Base-by-base conservation (phyloP, 2,888 invertebrate species). In the Xylota segnis region DNA sequence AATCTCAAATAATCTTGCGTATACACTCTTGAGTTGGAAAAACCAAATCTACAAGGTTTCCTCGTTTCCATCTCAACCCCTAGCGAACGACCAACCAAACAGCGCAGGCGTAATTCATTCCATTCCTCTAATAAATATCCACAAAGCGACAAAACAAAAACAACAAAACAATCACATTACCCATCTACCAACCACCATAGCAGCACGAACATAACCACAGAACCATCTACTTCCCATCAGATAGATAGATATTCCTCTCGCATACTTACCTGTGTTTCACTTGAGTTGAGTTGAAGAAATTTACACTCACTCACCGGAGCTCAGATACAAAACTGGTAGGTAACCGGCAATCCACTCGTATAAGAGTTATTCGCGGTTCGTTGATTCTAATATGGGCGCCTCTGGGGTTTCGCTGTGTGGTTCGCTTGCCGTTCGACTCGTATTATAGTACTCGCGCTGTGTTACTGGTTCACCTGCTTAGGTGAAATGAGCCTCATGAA, bases 401-500 rank as follows among this genome's bases (percentile, higher is more conserved):
- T 59, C 65, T 37, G 70, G 40, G 47, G 61, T 10, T 59, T n/a
- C 4, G 18, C 32, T 32, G 72, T 50, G 54, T 27, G 4, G 56
- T 54, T 40, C 27, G 63, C 27, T 76, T 59, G 45, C 16, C 40
- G 32, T 81, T 75, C n/a, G 72, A 77, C 86, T 86, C 61, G 82
- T 81, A 58, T 71, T 45, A 75, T 70, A 59, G 65, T 61, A 74
- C 74, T 74, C 68, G 78, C 81, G 86, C 58, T 68, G 76, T 86
- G 72, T 82, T 86, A 86, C 86, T 86, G 86, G 86, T 86, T 86
- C 82, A 82, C 86, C 76, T 86, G 86, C 86, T 86, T 81, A 82
- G 86, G 87, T 87, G 87, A 87, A 87, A 78, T 82, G 87, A 90
- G 90, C 91, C 90, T 91, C 91, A 89, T 90, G 90, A 90, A 90